These are phyloP conservation scores for Cichlasoma orientale DNA, from an alignment of 2,797 vertebrate genomes.

Conservation along the genomic window DNA sequence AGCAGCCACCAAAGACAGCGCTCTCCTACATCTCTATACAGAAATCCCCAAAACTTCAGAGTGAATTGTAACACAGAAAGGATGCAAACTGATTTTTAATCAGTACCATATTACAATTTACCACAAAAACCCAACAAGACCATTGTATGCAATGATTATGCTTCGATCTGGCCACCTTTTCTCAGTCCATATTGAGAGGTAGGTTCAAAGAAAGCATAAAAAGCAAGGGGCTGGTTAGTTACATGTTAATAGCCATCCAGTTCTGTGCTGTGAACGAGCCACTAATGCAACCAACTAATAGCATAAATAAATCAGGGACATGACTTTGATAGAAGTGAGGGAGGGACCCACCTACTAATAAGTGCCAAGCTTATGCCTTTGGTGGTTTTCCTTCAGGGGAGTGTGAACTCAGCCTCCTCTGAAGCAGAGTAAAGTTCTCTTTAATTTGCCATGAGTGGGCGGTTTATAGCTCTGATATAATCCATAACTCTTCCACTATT, in stretches of 20 bases:
- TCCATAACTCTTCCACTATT: conserved; percentile 67
- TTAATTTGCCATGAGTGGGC: conserved; percentile 73
- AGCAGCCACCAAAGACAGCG: background rate
- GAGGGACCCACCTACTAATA: conserved; percentile 62
- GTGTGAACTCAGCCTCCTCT: conserved; percentile 64
- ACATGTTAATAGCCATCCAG: conserved; percentile 12
- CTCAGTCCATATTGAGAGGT: background rate
- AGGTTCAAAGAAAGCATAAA: conserved; percentile 22
- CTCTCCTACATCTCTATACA: background rate
- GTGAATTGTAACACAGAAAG: background rate
- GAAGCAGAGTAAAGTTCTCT: conserved; percentile 64
- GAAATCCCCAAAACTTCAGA: background rate
- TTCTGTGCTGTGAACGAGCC: conserved; percentile 41
- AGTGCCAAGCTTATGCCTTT: conserved; percentile 53
- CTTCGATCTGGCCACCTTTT: conserved; percentile 1
- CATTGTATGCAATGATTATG: background rate
- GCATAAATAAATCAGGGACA: conserved; percentile 63
- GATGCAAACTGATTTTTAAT: background rate
- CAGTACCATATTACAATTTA: background rate
- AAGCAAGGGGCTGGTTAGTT: background rate
- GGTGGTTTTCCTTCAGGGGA: conserved; percentile 67
- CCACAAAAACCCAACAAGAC: background rate
- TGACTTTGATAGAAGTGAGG: conserved; percentile 66
- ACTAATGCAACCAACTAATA: conserved; percentile 46
- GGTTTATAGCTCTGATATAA: conserved; percentile 73